Base-by-base conservation (phyloP, 2,113 vertebrate species). In the Cyanoderma ruficeps region DNA sequence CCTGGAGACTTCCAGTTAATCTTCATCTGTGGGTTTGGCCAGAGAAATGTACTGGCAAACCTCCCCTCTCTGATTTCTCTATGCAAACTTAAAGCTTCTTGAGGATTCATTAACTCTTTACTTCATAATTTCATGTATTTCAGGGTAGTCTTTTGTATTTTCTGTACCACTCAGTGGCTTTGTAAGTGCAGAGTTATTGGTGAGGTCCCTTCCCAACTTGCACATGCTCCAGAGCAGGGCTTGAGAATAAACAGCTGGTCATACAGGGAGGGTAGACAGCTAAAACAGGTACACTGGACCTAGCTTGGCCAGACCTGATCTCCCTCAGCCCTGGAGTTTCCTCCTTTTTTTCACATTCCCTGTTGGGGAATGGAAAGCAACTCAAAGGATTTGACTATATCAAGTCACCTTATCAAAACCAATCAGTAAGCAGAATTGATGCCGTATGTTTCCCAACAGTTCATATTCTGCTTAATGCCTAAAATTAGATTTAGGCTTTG, bases 1-100 rank as follows among this genome's bases (percentile, higher is more conserved):
- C 76, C 90, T 68, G 37, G 82, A 71, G 90, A 60, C 68, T 75
- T 83, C 30, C 76, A 93, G 59, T 86, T 92, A 85, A 90, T 78
- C 82, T 83, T 94, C 80, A 60, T 86, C 68, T 83, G 85, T 87
- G 76, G 85, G 88, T 82, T 96, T 96, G 92, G 92, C 76, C 83
- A 71, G 56, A 87, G n/a, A 81, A 94, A 81, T 46, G 53, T 64
- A 24, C 37, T 83, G 59, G 52, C 69, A 69, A 88, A 75, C 65
- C 85, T 93, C 52, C 85, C 71, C 16, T 68, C 79, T 86, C 85
- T 9, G 13, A 80, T 90, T 96, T 94, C 82, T 86, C 55, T 27
- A 49, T 37, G 44, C 64, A 92, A 91, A 83, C 72, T 57, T 39
- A 52, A n/a, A 42, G 47, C 55, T 95, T 90, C 90, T 81, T 68